Conservation (phyloP, 2,888 invertebrate genomes). For the Drosophila colorata region DNA sequence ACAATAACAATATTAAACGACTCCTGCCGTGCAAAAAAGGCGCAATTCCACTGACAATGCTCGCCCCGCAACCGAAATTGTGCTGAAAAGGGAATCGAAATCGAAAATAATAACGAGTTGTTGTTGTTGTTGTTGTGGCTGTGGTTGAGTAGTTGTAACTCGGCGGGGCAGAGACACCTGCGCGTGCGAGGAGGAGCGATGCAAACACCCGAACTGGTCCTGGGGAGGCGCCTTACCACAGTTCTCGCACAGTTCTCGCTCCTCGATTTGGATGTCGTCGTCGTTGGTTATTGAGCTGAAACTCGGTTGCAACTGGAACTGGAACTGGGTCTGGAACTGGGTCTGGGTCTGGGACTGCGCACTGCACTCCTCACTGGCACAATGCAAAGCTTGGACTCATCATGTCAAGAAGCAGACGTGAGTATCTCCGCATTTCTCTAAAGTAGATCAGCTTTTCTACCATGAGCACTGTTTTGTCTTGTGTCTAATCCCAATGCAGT, state of each 20-base stretch:
- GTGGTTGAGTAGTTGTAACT: slow-evolving; percentile 63
- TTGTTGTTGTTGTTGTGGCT: slow-evolving; percentile 39
- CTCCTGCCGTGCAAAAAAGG: slow-evolving; percentile 42
- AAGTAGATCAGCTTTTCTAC: background rate
- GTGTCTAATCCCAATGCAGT: slow-evolving; percentile 59
- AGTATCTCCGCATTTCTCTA: slow-evolving; percentile 74
- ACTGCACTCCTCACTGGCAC: slow-evolving; percentile 84
- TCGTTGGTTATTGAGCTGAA: slow-evolving; percentile 73
- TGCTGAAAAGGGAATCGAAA: slow-evolving; percentile 39
- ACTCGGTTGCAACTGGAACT: slow-evolving; percentile 58
- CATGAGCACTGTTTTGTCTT: background rate
- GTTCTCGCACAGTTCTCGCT: slow-evolving; percentile 47
- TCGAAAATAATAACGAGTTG: slow-evolving; percentile 53
- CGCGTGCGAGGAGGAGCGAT: slow-evolving; percentile 65
- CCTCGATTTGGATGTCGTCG: slow-evolving; percentile 81
- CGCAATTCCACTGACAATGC: slow-evolving; percentile 58
- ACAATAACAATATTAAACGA: slow-evolving; percentile 64
- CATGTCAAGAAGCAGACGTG: slow-evolving; percentile 89
- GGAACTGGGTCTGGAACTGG: slow-evolving; percentile 51
- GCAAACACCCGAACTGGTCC: slow-evolving; percentile 66
- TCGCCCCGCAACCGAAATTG: slow-evolving; percentile 27
- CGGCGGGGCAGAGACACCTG: slow-evolving; percentile 75
- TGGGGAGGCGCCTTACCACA: slow-evolving; percentile 56
- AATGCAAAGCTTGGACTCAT: slow-evolving; percentile 89
- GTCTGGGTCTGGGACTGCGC: slow-evolving; percentile 56